These are phyloP conservation scores for Heterocephalus glaber DNA, from an alignment of 2,113 vertebrate species.

Conservation along the genomic window DNA sequence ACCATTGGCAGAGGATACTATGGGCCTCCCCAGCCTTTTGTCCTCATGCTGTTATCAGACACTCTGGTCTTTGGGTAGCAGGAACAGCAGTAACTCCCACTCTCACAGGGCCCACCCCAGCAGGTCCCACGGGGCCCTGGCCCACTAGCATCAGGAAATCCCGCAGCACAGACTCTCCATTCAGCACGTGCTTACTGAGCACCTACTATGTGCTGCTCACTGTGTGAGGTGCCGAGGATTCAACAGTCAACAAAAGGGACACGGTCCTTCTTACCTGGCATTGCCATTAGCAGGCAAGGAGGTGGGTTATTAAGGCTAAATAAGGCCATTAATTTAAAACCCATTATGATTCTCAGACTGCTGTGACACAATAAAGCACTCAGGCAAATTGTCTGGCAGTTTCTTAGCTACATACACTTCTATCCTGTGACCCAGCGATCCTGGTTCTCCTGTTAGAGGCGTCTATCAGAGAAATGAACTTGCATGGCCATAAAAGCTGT, in stretches of 20 bases:
- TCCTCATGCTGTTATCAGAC: background rate
- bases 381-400: background rate
- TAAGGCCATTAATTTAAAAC: too few species aligned
- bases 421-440: background rate
- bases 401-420: background rate
- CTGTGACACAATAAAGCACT: background rate
- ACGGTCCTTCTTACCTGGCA: accelerated
- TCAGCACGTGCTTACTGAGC: background rate
- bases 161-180: accelerated
- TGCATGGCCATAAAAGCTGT: background rate
- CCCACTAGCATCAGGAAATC: background rate
- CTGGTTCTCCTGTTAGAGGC: background rate
- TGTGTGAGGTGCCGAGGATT: background rate
- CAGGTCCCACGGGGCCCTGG: background rate
- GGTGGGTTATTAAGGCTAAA: accelerated
- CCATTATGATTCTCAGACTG: accelerated
- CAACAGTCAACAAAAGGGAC: accelerated
- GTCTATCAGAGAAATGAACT: background rate
- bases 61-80: background rate
- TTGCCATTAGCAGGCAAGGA: accelerated
- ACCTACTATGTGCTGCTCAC: background rate
- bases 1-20: accelerated
- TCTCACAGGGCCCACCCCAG: background rate
- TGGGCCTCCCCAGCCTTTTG: background rate
- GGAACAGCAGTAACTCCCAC: background rate